A percentile compares a stretch with the other conserved stretches of the same genome.
phyloP scores from a whole-genome alignment of 2,113 vertebrate species.

The Misgurnus anguillicaudatus region DNA sequence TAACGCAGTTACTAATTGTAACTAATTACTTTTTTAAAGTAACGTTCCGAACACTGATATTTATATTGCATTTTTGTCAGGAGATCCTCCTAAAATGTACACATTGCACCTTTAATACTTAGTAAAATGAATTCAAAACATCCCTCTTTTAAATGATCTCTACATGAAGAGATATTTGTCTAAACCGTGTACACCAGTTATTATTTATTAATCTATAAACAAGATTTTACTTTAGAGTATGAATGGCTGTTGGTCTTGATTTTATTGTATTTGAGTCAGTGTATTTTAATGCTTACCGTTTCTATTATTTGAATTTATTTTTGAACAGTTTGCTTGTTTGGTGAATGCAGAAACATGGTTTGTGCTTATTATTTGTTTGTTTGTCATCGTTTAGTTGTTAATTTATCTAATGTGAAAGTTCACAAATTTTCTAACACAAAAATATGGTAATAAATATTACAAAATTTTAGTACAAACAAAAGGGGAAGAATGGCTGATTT shows the following conservation, averaged over 20 bases:
- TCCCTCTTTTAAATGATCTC: neutral
- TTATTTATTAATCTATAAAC: neutral
- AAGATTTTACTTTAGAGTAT: neutral
- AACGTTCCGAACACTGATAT: too few species aligned
- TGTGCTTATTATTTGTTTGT: too few species aligned
- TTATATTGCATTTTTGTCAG: too few species aligned
- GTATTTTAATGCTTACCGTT: neutral
- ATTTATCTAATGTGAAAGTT: neutral
- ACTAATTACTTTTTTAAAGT: too few species aligned
- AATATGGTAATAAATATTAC: too few species aligned
- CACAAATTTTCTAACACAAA: neutral
- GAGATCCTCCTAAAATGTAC: too few species aligned
- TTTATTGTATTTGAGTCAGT: neutral
- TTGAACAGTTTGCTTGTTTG: constrained; percentile 23
- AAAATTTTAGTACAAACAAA: too few species aligned
- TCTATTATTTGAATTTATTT: constrained; percentile 20
- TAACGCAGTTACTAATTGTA: too few species aligned
- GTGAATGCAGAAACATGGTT: neutral
- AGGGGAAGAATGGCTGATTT: too few species aligned
- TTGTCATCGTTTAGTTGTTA: constrained; percentile 27
- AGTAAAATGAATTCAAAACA: neutral
- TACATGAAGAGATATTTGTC: neutral
- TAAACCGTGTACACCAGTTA: neutral
- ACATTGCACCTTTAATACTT: neutral
- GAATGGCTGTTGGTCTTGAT: constrained; percentile 3